phyloP scores from a whole-genome alignment of 2,888 invertebrate genomes.

The Trilocha varians region DNA sequence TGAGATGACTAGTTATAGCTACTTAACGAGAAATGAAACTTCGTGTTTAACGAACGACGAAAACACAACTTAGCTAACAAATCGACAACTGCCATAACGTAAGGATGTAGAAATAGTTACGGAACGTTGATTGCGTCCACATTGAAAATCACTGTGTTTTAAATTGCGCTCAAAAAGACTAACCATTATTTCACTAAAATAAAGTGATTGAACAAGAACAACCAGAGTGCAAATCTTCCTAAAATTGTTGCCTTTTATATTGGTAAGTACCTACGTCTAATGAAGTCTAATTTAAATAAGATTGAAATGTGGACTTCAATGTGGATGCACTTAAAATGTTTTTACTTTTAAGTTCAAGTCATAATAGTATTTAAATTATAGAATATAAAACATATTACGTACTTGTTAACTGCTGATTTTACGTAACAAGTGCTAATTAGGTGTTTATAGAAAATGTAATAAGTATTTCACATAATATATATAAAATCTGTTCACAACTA shows the following conservation, averaged over 20 bases:
- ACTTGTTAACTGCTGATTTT: conserved; percentile 3
- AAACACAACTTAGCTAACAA: conserved; percentile 67
- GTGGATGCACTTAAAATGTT: conserved; percentile 29
- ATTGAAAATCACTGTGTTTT: neutral
- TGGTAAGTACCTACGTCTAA: too few species aligned
- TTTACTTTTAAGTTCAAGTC: conserved; percentile 63
- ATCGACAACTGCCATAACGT: conserved; percentile 72
- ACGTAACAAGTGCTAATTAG: neutral
- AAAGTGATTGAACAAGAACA: too few species aligned
- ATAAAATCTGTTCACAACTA: neutral
- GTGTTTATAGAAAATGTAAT: neutral
- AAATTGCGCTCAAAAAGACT: neutral
- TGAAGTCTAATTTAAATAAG: too few species aligned
- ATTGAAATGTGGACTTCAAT: too few species aligned
- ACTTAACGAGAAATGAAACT: conserved; percentile 39
- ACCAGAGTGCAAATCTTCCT: too few species aligned
- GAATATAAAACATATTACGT: conserved; percentile 37
- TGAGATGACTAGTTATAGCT: too few species aligned
- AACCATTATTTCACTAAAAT: too few species aligned
- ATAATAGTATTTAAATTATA: conserved; percentile 68
- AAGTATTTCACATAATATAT: too few species aligned
- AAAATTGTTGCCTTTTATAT: too few species aligned
- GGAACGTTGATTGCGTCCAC: conserved; percentile 6
- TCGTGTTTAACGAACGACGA: conserved; percentile 47
- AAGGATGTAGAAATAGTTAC: conserved; percentile 57